Percentiles rank a stretch among this genome's conserved stretches.
Evolutionary conservation across 2,113 vertebrate genomes (phyloP).

Genomic region (Cephalopholis sonnerati): DNA sequence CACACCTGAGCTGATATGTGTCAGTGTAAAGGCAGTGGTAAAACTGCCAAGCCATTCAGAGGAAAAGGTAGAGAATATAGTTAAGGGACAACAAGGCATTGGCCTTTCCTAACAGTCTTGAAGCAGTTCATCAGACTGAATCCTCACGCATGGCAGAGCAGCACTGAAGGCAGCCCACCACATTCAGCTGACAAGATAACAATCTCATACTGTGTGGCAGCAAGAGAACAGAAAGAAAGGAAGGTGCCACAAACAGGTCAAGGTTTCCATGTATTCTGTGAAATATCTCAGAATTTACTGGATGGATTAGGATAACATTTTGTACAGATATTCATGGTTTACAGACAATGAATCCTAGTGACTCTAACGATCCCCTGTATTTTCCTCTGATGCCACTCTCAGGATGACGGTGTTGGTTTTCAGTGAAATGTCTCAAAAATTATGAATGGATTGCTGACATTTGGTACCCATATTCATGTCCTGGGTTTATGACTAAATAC

Average conservation of each 20-base stretch:
- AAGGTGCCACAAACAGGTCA: not conserved
- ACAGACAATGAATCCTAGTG: not conserved
- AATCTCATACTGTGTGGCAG: not conserved
- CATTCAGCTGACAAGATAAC: conserved; percentile 14
- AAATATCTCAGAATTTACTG: not conserved
- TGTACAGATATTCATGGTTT: not conserved
- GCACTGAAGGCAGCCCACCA: not conserved
- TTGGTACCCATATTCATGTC: not conserved
- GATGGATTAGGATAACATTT: not conserved
- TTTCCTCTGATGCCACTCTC: not conserved
- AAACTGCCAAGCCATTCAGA: no score
- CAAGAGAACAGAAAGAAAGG: not conserved
- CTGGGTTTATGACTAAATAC: not conserved
- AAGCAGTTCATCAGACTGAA: conserved; percentile 3
- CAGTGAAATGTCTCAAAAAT: not conserved
- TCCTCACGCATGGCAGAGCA: conserved; percentile 11
- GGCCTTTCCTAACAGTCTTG: not conserved
- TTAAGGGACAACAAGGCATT: not conserved
- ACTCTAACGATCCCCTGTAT: not conserved
- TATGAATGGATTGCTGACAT: not conserved
- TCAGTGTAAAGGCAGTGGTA: not conserved
- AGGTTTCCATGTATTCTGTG: no score
- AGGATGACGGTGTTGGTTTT: not conserved
- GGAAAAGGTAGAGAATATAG: not conserved
- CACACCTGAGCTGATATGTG: not conserved